Base-by-base conservation (phyloP, 2,113 vertebrate genomes). In the Mastomys coucha region DNA sequence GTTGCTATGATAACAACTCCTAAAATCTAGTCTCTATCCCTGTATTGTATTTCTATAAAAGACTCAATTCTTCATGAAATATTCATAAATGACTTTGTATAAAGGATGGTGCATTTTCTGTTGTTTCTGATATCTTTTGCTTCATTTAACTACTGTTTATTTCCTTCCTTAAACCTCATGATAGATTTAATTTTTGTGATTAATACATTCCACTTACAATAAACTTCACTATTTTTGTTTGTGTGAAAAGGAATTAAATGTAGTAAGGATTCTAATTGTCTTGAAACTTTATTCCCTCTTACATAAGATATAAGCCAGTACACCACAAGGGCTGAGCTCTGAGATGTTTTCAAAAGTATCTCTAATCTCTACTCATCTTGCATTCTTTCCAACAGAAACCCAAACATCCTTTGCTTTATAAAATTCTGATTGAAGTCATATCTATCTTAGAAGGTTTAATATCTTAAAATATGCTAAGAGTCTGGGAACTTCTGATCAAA, bases 401-500 rank as follows among this genome's bases (percentile, higher is more conserved):
- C 88, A 92, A 92, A 39, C 8, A 90, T 78, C 4, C 11, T 91
- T 3, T 76, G 11, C 39, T 97, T 95, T 93, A 94, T 89, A 89
- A 60, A 96, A 96, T 96, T 97, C 92, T 96, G 78, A 97, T 88
- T 96, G 91, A 97, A 96, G 89, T 97, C 45, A 36, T 94, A 97
- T 96, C 86, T 96, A 49, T 93, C 69, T 93, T 76, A 96, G 63
- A 95, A 91, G 22, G n/a, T 58, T 96, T 97, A 97, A 76, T 95
- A 84, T 86, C 73, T 76, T 97, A 97, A 96, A 95, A 94, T 97
- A 97, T 87, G 82, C 69, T 91, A 92, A 96, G 77, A 94, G 67
- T 91, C 95, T 96, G 45, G 82, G 49, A 97, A 97, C 24, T 95
- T 97, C 84, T 97, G 89, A 97, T 98, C 95, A 98, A 97, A 98